Conservation (phyloP, 2,113 vertebrate species). For the Nothocercus julius region DNA sequence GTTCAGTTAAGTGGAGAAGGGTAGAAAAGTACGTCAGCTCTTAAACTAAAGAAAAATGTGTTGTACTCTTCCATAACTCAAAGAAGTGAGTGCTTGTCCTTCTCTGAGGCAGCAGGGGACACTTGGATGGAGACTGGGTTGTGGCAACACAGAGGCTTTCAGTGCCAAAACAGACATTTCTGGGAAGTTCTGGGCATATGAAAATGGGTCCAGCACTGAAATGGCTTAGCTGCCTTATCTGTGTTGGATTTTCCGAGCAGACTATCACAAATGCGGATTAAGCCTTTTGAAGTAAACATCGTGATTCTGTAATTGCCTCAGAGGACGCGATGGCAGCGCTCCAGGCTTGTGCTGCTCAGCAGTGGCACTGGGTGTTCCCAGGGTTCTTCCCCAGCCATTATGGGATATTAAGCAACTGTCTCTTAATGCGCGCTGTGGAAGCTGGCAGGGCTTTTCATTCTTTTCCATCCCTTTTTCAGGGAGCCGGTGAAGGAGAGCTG, state of each 20-base stretch:
- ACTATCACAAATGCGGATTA: background rate
- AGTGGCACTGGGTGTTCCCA: background rate
- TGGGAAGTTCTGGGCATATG: background rate
- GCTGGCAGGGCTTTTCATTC: background rate
- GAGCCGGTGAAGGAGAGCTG: background rate
- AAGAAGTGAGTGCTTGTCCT: conserved; percentile 29
- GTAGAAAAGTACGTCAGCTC: conserved; percentile 35
- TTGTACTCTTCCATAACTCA: conserved; percentile 32
- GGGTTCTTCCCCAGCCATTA: background rate
- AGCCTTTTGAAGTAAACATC: background rate
- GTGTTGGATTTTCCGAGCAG: background rate
- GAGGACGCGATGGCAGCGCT: background rate
- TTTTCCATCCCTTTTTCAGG: background rate
- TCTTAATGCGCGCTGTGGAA: background rate
- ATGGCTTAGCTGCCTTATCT: background rate
- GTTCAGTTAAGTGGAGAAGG: conserved; percentile 29
- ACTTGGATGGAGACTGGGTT: background rate
- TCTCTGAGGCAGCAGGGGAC: background rate
- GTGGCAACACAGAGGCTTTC: background rate
- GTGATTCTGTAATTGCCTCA: background rate
- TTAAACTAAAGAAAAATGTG: conserved; percentile 6
- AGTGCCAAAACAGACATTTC: background rate
- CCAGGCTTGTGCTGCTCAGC: background rate
- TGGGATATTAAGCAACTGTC: background rate
- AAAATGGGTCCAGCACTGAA: background rate